Conservation (phyloP, 1,140 invertebrate genomes). For the Brachionus manjavacas region DNA sequence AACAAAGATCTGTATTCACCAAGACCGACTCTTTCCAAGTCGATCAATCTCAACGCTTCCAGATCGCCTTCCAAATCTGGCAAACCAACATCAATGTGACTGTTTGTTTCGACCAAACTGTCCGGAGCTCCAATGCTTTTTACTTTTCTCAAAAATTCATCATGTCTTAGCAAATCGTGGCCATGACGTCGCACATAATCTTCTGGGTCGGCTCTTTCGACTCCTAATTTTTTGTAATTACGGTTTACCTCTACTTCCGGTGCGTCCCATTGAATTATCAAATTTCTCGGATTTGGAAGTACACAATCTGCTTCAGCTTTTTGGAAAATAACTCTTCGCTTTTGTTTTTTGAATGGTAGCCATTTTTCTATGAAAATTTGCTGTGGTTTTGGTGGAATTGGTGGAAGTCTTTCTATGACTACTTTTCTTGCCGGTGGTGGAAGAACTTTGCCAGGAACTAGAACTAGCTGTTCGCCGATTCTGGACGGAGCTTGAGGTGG, state of each 20-base stretch:
- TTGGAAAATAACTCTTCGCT: constrained; percentile 32
- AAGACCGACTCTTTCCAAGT: constrained; percentile 12
- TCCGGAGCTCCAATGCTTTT: not conserved
- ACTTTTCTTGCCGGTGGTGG: constrained; percentile 30
- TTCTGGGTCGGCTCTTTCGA: not conserved
- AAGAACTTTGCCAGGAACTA: not conserved
- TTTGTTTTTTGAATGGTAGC: constrained; percentile 38
- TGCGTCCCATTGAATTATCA: constrained; percentile 34
- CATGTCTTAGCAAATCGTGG: not conserved
- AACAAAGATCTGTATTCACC: not conserved
- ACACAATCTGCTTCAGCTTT: not conserved
- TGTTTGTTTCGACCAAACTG: not conserved
- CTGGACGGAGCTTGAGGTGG: constrained; percentile 14
- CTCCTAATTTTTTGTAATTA: constrained; percentile 7
- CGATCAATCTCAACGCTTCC: constrained; percentile 5
- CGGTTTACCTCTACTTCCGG: constrained; percentile 24
- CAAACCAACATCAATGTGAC: not conserved
- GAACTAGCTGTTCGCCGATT: not conserved
- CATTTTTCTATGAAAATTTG: constrained; percentile 41
- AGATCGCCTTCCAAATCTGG: constrained; percentile 33
- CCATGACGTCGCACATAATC: not conserved
- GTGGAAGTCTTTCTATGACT: constrained; percentile 35
- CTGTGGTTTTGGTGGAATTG: constrained; percentile 27
- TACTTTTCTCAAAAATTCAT: not conserved
- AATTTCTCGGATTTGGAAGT: constrained; percentile 13